Evolutionary conservation across 37 sponge, comb jelly and placozoan genomes (phyloP).

Genomic region (Ianthella basta): DNA sequence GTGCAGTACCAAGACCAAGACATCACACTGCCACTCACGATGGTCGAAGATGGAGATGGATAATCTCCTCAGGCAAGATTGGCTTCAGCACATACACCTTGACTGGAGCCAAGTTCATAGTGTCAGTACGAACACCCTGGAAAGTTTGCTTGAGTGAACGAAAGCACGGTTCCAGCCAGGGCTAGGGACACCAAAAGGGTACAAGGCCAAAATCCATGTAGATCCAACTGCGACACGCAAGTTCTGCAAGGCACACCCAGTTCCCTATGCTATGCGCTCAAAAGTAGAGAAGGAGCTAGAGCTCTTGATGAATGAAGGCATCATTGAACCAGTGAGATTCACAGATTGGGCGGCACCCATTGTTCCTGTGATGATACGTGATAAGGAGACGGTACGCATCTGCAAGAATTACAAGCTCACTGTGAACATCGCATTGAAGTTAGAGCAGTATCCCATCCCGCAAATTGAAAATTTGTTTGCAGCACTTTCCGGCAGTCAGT

Average conservation of each 20-base stretch:
- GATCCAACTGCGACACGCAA: conserved; percentile 1
- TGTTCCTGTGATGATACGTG: conserved; percentile 39
- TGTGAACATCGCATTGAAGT: too few species aligned
- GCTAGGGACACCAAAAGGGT: too few species aligned
- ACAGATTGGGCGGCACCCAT: too few species aligned
- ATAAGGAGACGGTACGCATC: conserved; percentile 45
- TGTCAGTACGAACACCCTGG: not conserved
- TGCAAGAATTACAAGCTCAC: too few species aligned
- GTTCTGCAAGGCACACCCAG: conserved; percentile 30
- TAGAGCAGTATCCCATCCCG: too few species aligned
- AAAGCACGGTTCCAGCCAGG: not conserved
- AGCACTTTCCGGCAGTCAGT: not conserved
- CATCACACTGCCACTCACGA: too few species aligned
- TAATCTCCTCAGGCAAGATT: not conserved
- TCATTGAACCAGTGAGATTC: too few species aligned
- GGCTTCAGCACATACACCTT: not conserved
- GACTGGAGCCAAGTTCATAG: not conserved
- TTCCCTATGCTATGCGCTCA: too few species aligned
- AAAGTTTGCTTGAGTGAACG: not conserved
- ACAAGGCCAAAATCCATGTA: not conserved
- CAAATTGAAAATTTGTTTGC: conserved; percentile 34
- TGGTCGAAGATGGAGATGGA: too few species aligned
- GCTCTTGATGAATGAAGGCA: too few species aligned
- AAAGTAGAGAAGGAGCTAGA: too few species aligned
- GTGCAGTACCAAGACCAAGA: too few species aligned